Percentiles rank a stretch among this genome's conserved stretches.
Conservation (phyloP, 2,888 invertebrate species). For the Troilus luridus region DNA sequence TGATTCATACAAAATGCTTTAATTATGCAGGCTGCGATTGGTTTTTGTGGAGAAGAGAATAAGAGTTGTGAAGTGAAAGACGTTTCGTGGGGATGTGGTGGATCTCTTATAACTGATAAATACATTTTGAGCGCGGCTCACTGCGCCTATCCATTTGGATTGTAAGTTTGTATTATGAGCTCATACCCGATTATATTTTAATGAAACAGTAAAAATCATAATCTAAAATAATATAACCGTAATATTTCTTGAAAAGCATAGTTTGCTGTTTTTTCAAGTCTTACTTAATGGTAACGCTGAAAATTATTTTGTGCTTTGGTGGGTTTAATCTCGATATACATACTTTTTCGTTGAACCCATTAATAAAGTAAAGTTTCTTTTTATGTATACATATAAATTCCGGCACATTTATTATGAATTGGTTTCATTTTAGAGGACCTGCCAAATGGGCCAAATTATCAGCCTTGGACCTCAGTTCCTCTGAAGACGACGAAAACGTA, state of each 20-base stretch:
- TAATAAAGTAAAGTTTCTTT: no score
- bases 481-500: slow-evolving; percentile 71
- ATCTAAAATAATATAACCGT: no score
- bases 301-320: no score
- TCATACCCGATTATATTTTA: not conserved
- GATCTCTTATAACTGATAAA: slow-evolving; percentile 69
- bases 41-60: slow-evolving; percentile 59
- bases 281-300: no score
- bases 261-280: no score
- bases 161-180: slow-evolving; percentile 44
- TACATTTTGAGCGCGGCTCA: slow-evolving; percentile 72
- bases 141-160: slow-evolving; percentile 67
- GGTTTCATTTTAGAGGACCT: slow-evolving; percentile 68
- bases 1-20: not conserved
- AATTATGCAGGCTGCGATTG: slow-evolving; percentile 61
- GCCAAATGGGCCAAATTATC: slow-evolving; percentile 73
- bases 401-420: no score
- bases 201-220: not conserved
- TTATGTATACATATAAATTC: not conserved
- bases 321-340: no score
- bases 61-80: not conserved
- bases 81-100: slow-evolving; percentile 69
- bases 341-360: not conserved
- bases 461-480: slow-evolving; percentile 72
- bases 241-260: no score